Base-by-base conservation (phyloP, 1,140 invertebrate species). In the Gryllus bimaculatus region DNA sequence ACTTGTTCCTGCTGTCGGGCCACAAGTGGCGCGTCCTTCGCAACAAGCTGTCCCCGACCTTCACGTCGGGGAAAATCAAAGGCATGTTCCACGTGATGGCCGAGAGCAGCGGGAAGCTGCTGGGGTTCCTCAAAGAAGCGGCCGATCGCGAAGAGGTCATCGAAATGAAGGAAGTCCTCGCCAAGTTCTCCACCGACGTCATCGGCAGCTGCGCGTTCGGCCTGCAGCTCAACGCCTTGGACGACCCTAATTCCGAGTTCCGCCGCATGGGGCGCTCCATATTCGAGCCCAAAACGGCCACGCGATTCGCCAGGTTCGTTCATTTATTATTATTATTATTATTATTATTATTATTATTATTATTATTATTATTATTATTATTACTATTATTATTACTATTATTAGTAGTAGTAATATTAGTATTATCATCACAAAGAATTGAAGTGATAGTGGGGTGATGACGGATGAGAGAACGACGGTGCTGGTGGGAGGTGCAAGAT, bases 291-390 rank as follows among this genome's bases (percentile, higher is more conserved):
- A 39, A 39, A 39, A 2, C 26, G 26, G 26, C 26, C 26, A 39
- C 26, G 5, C 26, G n/a, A 73, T 73, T 73, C 66, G 13, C n/a
- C 1, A 15, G n/a, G n/a, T 15, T 73, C 6, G 13, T 6, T 15
- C n/a, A 15, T 15, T 73, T 73, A 73, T 73, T 73, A 73, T 73
- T 73, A 73, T 73, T 73, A 73, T 73, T 73, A 73, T 73, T 73
- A 73, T 73, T 73, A 73, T 73, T 73, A 73, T 73, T 73, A 73
- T 73, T 73, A 73, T 73, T 73, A 73, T 73, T 73, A 73, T 73
- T 73, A 73, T 73, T 73, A 73, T 73, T 73, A 73, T 73, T 73
- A 73, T 73, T 73, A 73, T 18, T 73, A 73, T 12, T 12, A 12
- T 73, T 18, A 73, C 8, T 73, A 18, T 73, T 12, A 73, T 12